Evolutionary conservation across 1,140 invertebrate species (phyloP).

Genomic region (Drosophila eugracilis): DNA sequence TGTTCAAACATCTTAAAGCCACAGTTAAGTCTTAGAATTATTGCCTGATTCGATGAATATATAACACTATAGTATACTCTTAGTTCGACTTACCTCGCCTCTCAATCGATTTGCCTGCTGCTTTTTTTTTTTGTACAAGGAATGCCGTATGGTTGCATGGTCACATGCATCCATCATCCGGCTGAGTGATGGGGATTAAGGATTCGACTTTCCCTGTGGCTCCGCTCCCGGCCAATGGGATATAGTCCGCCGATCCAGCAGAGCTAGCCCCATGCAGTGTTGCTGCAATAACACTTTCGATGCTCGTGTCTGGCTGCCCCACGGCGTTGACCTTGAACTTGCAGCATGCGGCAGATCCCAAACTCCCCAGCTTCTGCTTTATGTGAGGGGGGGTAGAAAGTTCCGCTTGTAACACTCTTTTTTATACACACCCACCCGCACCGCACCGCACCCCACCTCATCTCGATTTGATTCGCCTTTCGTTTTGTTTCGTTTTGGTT

Average conservation of each 20-base stretch:
- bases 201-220: background rate
- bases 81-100: no score
- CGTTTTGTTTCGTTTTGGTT: slow-evolving; percentile 26
- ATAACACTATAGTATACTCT: no score
- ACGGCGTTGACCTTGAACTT: slow-evolving; percentile 58
- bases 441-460: no score
- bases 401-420: slow-evolving; percentile 17
- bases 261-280: slow-evolving; percentile 5
- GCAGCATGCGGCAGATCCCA: slow-evolving; percentile 21
- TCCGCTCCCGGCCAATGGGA: background rate
- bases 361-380: no score
- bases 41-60: no score
- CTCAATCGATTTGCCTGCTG: background rate
- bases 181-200: slow-evolving; percentile 19
- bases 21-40: no score
- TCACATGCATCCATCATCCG: background rate
- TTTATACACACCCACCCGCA: background rate
- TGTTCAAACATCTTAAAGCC: no score
- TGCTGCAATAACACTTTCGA: slow-evolving; percentile 36
- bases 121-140: background rate
- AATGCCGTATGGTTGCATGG: background rate
- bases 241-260: slow-evolving; percentile 8
- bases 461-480: slow-evolving; percentile 29
- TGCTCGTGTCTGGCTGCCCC: slow-evolving; percentile 4
- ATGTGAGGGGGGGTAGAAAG: slow-evolving; percentile 19